phyloP scores from a whole-genome alignment of 2,888 invertebrate genomes.

The Zelleria hepariella region DNA sequence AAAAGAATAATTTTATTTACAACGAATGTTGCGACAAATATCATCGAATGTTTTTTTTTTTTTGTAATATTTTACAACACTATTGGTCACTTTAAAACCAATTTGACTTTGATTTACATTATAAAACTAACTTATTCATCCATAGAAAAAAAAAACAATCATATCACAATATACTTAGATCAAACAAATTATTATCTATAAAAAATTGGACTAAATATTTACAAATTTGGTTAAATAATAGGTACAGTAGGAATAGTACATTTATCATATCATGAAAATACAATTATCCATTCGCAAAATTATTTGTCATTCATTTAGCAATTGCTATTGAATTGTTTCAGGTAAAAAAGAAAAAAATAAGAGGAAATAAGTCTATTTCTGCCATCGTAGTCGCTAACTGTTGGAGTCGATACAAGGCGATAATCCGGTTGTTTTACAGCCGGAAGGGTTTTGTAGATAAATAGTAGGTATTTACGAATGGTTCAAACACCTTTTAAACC shows the following conservation, averaged over 20 bases:
- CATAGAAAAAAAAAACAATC: conserved; percentile 14
- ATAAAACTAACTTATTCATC: conserved; percentile 1
- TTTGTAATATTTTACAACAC: background rate
- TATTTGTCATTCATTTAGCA: too few relatives aligned
- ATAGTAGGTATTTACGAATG: too few relatives aligned
- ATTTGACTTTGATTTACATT: conserved; percentile 4
- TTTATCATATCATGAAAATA: too few relatives aligned
- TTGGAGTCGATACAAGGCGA: too few relatives aligned
- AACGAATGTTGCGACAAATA: conserved; percentile 1
- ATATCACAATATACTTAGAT: conserved; percentile 59
- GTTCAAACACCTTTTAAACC: too few relatives aligned
- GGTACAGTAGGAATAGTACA: background rate
- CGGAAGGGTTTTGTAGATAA: too few relatives aligned
- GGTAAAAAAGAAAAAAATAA: too few relatives aligned
- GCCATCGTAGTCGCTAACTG: too few relatives aligned
- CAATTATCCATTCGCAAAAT: too few relatives aligned
- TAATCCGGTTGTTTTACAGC: too few relatives aligned
- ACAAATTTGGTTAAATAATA: conserved; percentile 40
- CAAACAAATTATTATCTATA: conserved; percentile 29
- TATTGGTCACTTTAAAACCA: background rate
- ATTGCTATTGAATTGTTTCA: too few relatives aligned
- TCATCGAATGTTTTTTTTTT: background rate
- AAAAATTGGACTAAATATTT: conserved; percentile 61
- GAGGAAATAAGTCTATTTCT: too few relatives aligned
- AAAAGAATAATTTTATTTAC: conserved; percentile 2